Evolutionary conservation across 2,113 vertebrate species (phyloP).

Genomic region (Bufo gargarizans): DNA sequence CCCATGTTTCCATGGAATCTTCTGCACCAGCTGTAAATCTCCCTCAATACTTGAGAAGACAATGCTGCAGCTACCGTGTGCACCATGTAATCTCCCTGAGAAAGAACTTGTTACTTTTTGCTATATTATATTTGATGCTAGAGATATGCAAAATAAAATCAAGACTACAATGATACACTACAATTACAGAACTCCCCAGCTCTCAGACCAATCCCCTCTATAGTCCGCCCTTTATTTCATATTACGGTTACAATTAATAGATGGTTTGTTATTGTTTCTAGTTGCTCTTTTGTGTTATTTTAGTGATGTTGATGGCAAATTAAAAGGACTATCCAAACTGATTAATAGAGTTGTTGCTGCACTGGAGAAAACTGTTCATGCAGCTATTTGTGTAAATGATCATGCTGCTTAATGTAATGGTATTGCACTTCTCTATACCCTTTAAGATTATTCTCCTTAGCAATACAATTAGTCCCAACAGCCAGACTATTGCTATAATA

Average conservation of each 20-base stretch:
- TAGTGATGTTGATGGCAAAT: slow-evolving; percentile 42
- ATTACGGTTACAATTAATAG: slow-evolving; percentile 18
- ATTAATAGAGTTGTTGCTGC: slow-evolving; percentile 54
- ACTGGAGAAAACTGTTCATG: slow-evolving; percentile 53
- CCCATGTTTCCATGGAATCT: slow-evolving; percentile 69
- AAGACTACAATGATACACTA: slow-evolving; percentile 1
- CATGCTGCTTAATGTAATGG: slow-evolving; percentile 57
- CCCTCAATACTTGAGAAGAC: slow-evolving; percentile 41
- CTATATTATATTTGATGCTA: slow-evolving; percentile 28
- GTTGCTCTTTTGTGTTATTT: slow-evolving; percentile 36
- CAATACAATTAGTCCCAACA: slow-evolving; percentile 56
- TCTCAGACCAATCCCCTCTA: background rate
- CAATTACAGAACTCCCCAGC: background rate
- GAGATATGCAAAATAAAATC: slow-evolving; percentile 27
- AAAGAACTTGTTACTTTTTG: slow-evolving; percentile 5
- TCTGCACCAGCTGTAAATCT: slow-evolving; percentile 67
- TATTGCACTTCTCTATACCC: slow-evolving; percentile 43
- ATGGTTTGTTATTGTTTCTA: slow-evolving; percentile 27
- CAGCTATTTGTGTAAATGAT: slow-evolving; percentile 55
- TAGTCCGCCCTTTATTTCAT: background rate
- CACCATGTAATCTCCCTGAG: background rate
- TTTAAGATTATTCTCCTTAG: slow-evolving; percentile 53
- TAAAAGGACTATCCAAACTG: slow-evolving; percentile 47
- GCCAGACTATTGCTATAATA: slow-evolving; percentile 50
- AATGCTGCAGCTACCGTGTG: slow-evolving; percentile 18